Evolutionary conservation across 2,113 vertebrate genomes (phyloP).

Genomic region (Barbus barbus): DNA sequence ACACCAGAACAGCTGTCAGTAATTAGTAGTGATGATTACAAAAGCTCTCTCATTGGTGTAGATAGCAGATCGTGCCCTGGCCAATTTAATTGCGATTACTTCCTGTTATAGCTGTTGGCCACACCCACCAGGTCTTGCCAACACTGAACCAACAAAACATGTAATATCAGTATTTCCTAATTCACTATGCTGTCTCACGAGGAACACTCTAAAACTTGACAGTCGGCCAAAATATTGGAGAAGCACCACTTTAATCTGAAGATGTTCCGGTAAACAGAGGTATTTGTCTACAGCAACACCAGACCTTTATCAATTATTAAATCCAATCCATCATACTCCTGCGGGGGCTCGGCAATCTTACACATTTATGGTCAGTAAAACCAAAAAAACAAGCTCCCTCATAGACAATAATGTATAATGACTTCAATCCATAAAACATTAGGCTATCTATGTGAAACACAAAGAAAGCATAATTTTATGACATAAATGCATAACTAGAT

Average conservation of each 20-base stretch:
- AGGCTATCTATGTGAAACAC: not conserved
- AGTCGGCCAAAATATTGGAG: constrained; percentile 13
- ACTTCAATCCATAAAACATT: constrained; percentile 16
- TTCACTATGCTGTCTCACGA: constrained; percentile 17
- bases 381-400: constrained; percentile 26
- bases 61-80: not conserved
- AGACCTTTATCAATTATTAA: constrained; percentile 66
- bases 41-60: constrained; percentile 15
- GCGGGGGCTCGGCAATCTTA: constrained; percentile 31
- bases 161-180: not conserved
- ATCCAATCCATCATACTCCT: constrained; percentile 30
- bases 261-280: constrained; percentile 45
- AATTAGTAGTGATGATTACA: constrained; percentile 18
- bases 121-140: constrained; percentile 7
- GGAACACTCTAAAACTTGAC: constrained; percentile 26
- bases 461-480: not conserved
- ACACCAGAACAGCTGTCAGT: constrained; percentile 49
- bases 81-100: not conserved
- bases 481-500: not conserved
- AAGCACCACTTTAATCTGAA: not conserved
- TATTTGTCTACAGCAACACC: constrained; percentile 45
- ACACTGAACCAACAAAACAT: constrained; percentile 3
- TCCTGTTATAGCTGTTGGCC: constrained; percentile 8
- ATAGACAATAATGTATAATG: constrained; percentile 22
- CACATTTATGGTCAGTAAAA: constrained; percentile 37